Evolutionary conservation across 2,113 vertebrate genomes (phyloP).

Genomic region (Trogon melanurus): DNA sequence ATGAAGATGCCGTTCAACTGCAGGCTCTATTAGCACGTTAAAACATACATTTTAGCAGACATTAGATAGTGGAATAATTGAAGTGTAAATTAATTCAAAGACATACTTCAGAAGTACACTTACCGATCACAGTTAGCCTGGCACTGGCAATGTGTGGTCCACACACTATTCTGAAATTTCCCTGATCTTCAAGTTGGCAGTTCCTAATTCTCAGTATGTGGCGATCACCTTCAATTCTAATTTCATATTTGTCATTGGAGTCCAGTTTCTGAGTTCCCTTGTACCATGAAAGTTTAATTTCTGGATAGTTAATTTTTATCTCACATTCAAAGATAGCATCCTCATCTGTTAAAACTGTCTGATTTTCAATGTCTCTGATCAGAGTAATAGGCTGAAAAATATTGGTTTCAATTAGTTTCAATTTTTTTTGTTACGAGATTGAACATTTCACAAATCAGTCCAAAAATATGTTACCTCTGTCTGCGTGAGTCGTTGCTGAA

Average conservation of each 20-base stretch:
- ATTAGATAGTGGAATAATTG: neutral
- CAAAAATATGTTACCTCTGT: conserved; percentile 85
- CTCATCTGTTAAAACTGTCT: conserved; percentile 81
- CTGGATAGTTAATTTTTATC: conserved; percentile 95
- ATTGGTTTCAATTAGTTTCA: conserved; percentile 48
- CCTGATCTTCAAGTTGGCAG: conserved; percentile 89
- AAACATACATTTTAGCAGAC: conserved; percentile 27
- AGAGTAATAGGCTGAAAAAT: conserved; percentile 89
- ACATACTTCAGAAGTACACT: conserved; percentile 47
- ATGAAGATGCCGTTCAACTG: conserved; percentile 90
- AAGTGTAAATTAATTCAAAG: neutral
- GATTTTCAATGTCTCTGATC: conserved; percentile 90
- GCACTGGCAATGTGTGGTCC: conserved; percentile 95
- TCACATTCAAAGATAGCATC: conserved; percentile 90
- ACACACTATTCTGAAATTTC: conserved; percentile 94
- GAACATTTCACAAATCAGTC: neutral
- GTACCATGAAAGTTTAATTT: conserved; percentile 97
- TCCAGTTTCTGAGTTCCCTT: conserved; percentile 94
- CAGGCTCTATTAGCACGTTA: conserved; percentile 79
- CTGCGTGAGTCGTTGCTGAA: conserved; percentile 93
- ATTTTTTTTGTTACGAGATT: neutral
- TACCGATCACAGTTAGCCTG: conserved; percentile 91
- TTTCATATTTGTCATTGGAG: conserved; percentile 86
- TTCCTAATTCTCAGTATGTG: conserved; percentile 87
- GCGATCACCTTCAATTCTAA: conserved; percentile 83